A percentile compares a stretch with the other conserved stretches of the same genome.
Conservation (phyloP, 2,888 invertebrate genomes). For the Neuroscelio doddi region DNA sequence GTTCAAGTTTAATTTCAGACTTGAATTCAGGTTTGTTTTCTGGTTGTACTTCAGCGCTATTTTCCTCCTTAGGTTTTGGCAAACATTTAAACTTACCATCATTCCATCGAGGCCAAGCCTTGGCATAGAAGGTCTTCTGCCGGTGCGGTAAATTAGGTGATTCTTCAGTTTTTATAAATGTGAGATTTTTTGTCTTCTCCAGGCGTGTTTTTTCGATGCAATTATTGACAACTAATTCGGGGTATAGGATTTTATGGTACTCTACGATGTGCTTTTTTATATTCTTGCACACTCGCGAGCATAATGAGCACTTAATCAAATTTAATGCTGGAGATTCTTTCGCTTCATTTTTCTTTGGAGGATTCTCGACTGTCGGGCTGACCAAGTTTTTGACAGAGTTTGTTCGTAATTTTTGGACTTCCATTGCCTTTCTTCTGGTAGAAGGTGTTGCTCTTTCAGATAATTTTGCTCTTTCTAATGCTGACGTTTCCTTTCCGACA, state of each 20-base stretch:
- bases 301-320: conserved; percentile 56
- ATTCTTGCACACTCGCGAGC: conserved; percentile 53
- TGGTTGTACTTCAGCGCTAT: no score
- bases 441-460: not conserved
- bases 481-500: no score
- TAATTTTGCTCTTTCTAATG: not conserved
- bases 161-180: no score
- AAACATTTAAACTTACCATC: no score
- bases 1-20: no score
- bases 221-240: conserved; percentile 51
- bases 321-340: not conserved
- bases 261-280: conserved; percentile 58
- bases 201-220: conserved; percentile 4
- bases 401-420: not conserved
- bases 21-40: no score
- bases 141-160: no score
- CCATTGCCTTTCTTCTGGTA: not conserved
- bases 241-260: conserved; percentile 64
- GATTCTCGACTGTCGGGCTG: no score
- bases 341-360: not conserved
- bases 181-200: conserved; percentile 3
- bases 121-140: no score
- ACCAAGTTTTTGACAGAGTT: no score
- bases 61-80: no score
- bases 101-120: no score